phyloP scores from a whole-genome alignment of 2,888 invertebrate species.

The Torymus aiolomorphi region DNA sequence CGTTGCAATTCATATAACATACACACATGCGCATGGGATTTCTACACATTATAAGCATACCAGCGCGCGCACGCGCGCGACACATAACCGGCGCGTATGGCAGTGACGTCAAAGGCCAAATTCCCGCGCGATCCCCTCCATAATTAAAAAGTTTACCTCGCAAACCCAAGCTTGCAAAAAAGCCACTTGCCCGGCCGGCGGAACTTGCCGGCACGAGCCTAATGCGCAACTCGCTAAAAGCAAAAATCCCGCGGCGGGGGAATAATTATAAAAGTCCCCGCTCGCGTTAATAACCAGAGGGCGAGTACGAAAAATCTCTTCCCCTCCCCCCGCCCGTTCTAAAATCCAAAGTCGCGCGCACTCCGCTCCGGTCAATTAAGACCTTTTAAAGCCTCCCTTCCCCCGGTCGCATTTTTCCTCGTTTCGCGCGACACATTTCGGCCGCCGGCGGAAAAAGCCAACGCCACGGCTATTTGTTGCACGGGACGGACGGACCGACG shows the following conservation, averaged over 20 bases:
- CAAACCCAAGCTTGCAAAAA: too few relatives aligned
- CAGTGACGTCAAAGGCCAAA: too few relatives aligned
- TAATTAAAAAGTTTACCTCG: too few relatives aligned
- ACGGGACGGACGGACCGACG: too few relatives aligned
- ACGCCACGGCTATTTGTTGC: conserved; percentile 5
- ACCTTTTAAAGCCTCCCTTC: conserved; percentile 38
- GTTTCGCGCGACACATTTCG: neutral
- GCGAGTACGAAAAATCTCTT: neutral
- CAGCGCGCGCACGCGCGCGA: too few relatives aligned
- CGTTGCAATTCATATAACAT: too few relatives aligned
- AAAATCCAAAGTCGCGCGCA: conserved; percentile 5
- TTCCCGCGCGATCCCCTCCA: too few relatives aligned
- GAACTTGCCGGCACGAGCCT: neutral
- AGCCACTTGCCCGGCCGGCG: too few relatives aligned
- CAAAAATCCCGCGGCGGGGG: neutral
- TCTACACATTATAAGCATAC: too few relatives aligned
- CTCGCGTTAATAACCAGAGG: conserved; percentile 4
- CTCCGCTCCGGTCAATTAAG: conserved; percentile 45
- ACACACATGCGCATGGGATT: too few relatives aligned
- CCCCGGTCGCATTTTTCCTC: conserved; percentile 30
- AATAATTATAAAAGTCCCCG: conserved; percentile 35
- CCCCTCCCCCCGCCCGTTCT: too few relatives aligned
- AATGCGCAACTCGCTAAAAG: neutral
- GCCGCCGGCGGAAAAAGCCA: conserved; percentile 5
- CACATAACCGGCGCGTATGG: too few relatives aligned